Evolutionary conservation across 2,113 vertebrate genomes (phyloP).

Genomic region (Cercocebus atys): DNA sequence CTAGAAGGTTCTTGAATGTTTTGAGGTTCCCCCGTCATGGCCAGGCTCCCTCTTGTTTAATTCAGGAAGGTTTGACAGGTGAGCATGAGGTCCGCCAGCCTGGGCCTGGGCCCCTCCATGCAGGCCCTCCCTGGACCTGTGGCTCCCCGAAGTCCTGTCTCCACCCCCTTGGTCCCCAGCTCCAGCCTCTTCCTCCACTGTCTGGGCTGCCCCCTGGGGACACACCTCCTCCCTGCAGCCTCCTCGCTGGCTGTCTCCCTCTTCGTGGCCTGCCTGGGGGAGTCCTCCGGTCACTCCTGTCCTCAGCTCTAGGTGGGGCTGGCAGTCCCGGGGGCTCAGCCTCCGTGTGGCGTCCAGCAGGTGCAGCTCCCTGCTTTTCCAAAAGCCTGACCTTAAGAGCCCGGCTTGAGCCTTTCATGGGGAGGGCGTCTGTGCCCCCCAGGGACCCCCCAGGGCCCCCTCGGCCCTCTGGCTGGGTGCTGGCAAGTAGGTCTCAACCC

Average conservation of each 20-base stretch:
- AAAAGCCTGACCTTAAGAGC: too few species aligned
- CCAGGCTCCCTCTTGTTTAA: background rate
- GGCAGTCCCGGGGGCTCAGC: too few species aligned
- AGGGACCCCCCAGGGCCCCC: too few species aligned
- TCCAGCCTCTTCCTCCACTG: background rate
- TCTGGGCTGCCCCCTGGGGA: background rate
- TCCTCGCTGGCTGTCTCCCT: background rate
- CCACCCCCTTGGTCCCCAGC: background rate
- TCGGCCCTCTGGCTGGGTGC: background rate
- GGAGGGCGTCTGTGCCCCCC: too few species aligned
- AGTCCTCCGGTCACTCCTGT: background rate
- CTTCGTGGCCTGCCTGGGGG: too few species aligned
- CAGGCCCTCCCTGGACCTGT: background rate
- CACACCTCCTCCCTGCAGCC: too few species aligned
- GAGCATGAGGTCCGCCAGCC: background rate
- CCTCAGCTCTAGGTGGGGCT: background rate
- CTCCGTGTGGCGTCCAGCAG: too few species aligned
- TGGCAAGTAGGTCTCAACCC: background rate
- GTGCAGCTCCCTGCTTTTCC: too few species aligned
- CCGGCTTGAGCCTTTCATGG: background rate
- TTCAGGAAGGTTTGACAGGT: accelerated
- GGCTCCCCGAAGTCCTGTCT: background rate
- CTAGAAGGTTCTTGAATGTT: background rate
- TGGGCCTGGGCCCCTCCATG: background rate
- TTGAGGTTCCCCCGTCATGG: accelerated